A percentile compares a stretch with the other conserved stretches of the same genome.
Evolutionary conservation across 2,797 vertebrate genomes (phyloP).

Genomic region (Micrastur ruficollis): DNA sequence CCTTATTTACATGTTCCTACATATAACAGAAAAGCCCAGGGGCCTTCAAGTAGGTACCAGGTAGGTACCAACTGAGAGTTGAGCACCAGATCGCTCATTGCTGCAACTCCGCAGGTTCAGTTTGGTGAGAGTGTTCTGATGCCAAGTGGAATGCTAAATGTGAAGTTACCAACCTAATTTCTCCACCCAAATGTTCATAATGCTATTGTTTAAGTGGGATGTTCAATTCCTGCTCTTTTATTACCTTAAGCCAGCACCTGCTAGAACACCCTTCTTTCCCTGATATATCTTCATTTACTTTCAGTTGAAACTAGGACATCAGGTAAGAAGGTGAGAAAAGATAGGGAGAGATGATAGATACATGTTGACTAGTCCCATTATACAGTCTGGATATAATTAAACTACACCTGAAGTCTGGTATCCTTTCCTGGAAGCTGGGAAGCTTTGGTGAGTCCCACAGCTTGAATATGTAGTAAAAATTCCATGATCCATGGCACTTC

Average conservation of each 20-base stretch:
- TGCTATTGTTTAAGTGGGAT: not conserved
- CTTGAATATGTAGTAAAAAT: not conserved
- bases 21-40: not conserved
- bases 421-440: not conserved
- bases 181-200: not conserved
- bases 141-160: not conserved
- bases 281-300: not conserved
- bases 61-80: not conserved
- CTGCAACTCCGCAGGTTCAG: not conserved
- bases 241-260: not conserved
- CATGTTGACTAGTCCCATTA: not conserved
- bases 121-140: not conserved
- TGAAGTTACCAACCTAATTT: not conserved
- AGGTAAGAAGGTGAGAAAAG: not conserved
- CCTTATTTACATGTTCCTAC: not conserved
- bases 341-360: not conserved
- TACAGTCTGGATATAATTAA: not conserved
- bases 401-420: not conserved
- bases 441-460: not conserved
- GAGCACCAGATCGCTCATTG: not conserved
- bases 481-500: not conserved
- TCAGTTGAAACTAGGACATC: not conserved
- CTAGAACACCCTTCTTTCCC: not conserved
- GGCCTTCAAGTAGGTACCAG: not conserved
- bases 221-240: not conserved